These are phyloP conservation scores for Piprites chloris DNA, from an alignment of 2,113 vertebrate genomes.

Conservation along the genomic window DNA sequence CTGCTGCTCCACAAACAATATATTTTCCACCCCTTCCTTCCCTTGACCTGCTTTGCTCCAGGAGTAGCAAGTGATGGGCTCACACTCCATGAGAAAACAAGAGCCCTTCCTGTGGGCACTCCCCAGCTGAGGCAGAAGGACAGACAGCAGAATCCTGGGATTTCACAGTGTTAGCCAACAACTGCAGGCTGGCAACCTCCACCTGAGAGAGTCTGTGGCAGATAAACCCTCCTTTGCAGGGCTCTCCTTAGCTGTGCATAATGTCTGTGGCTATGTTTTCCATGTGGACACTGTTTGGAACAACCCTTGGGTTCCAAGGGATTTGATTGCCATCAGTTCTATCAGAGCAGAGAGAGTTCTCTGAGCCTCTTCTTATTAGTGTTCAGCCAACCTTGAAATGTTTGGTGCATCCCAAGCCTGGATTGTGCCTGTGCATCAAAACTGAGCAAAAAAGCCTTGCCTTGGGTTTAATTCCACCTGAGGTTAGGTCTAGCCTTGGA, in stretches of 20 bases:
- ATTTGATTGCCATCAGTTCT: background rate
- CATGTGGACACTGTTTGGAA: background rate
- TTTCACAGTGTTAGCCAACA: background rate
- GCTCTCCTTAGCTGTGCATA: background rate
- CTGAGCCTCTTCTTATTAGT: background rate
- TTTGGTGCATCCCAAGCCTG: background rate
- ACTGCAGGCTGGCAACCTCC: background rate
- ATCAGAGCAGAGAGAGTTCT: background rate
- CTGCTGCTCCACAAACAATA: background rate
- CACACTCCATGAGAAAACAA: rapidly evolving
- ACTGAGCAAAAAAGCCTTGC: background rate
- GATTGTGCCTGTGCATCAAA: background rate
- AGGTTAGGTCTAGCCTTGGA: background rate
- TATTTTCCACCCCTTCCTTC: background rate
- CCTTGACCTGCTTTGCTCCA: background rate
- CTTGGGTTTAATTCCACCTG: background rate
- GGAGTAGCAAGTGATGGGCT: background rate
- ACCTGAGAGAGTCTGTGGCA: background rate
- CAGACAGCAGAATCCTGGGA: background rate
- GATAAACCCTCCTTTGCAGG: background rate
- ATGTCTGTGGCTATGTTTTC: background rate
- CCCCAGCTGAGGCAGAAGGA: background rate
- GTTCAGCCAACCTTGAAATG: background rate
- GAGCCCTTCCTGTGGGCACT: rapidly evolving
- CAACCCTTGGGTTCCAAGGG: background rate